Conservation (phyloP, 2,113 vertebrate genomes). For the Naja naja region DNA sequence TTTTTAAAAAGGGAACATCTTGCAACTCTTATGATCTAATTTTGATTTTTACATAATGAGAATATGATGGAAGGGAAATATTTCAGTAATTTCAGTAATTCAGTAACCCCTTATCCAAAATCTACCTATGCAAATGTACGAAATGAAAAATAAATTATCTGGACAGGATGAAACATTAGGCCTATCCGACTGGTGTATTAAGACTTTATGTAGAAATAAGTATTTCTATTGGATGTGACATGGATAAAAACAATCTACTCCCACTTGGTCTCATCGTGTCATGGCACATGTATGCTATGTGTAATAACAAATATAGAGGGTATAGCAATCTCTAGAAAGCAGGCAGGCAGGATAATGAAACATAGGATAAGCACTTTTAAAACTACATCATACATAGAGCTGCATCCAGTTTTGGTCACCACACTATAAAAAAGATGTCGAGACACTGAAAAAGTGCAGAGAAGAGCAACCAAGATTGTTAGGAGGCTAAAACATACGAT, state of each 20-base stretch:
- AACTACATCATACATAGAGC: background rate
- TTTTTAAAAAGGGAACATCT: background rate
- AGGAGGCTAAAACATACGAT: no score
- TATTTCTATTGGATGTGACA: background rate
- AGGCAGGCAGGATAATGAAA: slow-evolving; percentile 4
- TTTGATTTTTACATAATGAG: slow-evolving; percentile 38
- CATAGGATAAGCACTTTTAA: background rate
- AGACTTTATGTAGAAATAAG: slow-evolving; percentile 2
- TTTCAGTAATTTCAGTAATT: slow-evolving; percentile 19
- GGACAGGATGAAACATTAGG: fast-evolving
- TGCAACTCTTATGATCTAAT: slow-evolving; percentile 28
- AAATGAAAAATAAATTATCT: background rate
- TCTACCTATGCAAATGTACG: background rate
- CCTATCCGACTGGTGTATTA: background rate
- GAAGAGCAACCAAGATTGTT: no score
- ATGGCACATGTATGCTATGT: background rate
- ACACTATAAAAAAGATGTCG: no score
- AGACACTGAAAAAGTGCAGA: no score
- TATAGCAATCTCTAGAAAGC: slow-evolving; percentile 19
- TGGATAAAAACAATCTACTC: background rate
- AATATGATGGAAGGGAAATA: slow-evolving; percentile 11
- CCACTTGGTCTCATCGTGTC: slow-evolving; percentile 33
- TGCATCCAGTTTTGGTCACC: no score
- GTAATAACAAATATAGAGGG: slow-evolving; percentile 20
- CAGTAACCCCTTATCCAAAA: background rate